Base-by-base conservation (phyloP, 2,797 vertebrate species). In the Delichon dasypus region DNA sequence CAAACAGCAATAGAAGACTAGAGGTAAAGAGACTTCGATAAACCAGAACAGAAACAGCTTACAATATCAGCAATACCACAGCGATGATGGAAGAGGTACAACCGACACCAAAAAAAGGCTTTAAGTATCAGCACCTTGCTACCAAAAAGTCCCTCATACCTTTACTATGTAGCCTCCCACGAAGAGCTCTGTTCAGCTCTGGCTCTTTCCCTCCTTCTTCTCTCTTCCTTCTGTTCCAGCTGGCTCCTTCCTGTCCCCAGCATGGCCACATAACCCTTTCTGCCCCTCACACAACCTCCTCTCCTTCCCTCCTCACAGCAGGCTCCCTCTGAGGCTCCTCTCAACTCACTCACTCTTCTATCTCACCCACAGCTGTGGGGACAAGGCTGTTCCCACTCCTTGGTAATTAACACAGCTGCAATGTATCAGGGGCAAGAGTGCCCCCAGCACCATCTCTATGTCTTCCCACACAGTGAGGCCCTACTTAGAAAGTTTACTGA, bases 1-100 rank as follows among this genome's bases (percentile, higher is more conserved):
- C 5, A 1, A 75, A 50, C 14, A 7, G 13, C 58, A 44, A 10
- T 2, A n/a, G 26, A 21, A 71, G 15, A 50, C 3, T 1, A 18
- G 16, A 61, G 22, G 6, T 10, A 48, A 74, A 74, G 12, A 19
- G 16, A 7, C 11, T 80, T 21, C 42, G 13, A 60, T 13, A 34
- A 92, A 34, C 9, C 21, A 12, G 5, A 73, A 83, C 4, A 77
- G 20, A 36, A 93, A 48, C 18, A 57, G 15, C 8, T 68, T 26
- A 16, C 2, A 34, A 4, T 23, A 19, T 2, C 38, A 51, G 7
- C 25, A 71, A 70, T 3, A 68, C 5, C 10, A 50, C 45, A 68
- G 6, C 5, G 6, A 57, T 26, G 27, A 29, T 8, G 13, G 36
- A 61, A 26, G 12, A 61, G 36, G 58, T 29, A 29, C 2, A 10